Evolutionary conservation across 2,113 vertebrate species (phyloP).

Genomic region (Circaetus cinerascens): DNA sequence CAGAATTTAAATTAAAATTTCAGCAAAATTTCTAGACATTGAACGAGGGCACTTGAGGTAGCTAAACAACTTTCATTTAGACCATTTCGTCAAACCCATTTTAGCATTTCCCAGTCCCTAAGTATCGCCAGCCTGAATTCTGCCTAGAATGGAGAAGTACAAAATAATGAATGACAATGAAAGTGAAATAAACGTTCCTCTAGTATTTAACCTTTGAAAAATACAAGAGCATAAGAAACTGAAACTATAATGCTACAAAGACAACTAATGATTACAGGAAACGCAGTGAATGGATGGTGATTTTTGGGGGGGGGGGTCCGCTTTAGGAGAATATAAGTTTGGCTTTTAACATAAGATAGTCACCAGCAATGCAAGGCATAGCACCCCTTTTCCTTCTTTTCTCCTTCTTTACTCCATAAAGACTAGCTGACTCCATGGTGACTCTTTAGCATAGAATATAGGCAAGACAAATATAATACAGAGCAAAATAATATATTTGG

Average conservation of each 20-base stretch:
- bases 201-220: constrained; percentile 4
- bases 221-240: not conserved
- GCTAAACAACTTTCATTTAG: not conserved
- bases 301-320: rapidly evolving
- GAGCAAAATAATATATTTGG: not conserved
- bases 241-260: not conserved
- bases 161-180: not conserved
- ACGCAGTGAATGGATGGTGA: not conserved
- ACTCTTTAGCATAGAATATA: not conserved
- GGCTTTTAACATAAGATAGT: not conserved
- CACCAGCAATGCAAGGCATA: not conserved
- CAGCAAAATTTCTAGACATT: not conserved
- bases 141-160: not conserved
- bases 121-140: not conserved
- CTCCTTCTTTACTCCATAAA: not conserved
- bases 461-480: not conserved
- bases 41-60: not conserved
- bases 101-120: not conserved
- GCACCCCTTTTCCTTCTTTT: not conserved
- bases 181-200: not conserved
- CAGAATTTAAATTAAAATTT: not conserved
- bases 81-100: not conserved
- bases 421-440: not conserved
- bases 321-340: not conserved
- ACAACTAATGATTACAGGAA: not conserved